Evolutionary conservation across 30 jellyfish, hydroid and myxozoan genomes (phyloP).

Genomic region (Morbakka virulenta): DNA sequence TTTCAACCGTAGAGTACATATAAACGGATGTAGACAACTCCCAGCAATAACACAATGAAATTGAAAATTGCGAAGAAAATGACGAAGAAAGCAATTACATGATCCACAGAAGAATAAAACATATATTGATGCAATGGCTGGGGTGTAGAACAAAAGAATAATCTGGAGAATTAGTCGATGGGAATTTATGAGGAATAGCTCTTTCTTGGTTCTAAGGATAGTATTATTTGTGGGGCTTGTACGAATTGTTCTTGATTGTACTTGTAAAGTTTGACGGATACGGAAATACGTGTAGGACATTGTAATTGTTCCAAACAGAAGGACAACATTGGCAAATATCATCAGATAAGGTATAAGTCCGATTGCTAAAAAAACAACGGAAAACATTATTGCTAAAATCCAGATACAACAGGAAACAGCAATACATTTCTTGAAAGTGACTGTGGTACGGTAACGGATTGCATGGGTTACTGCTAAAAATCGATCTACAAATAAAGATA

Average conservation of each 20-base stretch:
- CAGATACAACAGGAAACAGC: background rate
- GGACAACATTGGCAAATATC: background rate
- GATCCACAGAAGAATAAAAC: too few relatives aligned
- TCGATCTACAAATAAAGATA: background rate
- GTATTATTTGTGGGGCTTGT: background rate
- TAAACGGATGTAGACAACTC: too few relatives aligned
- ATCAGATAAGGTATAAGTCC: background rate
- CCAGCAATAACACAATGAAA: too few relatives aligned
- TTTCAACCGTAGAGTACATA: too few relatives aligned
- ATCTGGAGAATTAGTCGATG: background rate
- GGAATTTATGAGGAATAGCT: background rate
- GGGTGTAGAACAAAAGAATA: background rate
- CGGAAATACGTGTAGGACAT: background rate
- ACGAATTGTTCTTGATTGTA: background rate
- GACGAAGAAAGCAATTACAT: too few relatives aligned
- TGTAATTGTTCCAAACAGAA: background rate
- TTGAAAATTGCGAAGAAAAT: too few relatives aligned
- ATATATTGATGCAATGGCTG: too few relatives aligned
- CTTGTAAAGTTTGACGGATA: background rate
- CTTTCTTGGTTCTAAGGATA: background rate
- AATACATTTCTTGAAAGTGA: background rate
- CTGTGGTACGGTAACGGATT: background rate
- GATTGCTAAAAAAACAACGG: background rate
- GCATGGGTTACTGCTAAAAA: background rate
- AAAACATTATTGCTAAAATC: background rate